phyloP scores from a whole-genome alignment of 2,888 invertebrate genomes.

The Himalopsyche japonica region DNA sequence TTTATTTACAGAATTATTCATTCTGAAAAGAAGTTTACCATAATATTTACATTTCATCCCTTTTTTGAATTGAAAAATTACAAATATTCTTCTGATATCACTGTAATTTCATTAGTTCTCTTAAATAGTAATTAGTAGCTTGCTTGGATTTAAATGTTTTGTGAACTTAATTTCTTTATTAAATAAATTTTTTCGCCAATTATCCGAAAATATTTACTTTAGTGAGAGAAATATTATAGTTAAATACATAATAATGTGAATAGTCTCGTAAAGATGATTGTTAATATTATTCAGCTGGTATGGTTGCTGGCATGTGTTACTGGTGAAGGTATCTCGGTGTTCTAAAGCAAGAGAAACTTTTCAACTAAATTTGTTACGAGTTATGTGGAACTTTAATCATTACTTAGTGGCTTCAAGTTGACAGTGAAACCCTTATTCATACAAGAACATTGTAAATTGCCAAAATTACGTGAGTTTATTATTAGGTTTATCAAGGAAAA shows the following conservation, averaged over 20 bases:
- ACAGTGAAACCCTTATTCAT: conserved; percentile 1
- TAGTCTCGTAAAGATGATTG: background rate
- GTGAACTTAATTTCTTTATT: too few relatives aligned
- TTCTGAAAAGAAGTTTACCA: too few relatives aligned
- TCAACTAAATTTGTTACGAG: conserved; percentile 1
- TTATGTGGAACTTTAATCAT: background rate
- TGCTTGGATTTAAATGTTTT: too few relatives aligned
- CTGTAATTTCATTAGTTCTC: too few relatives aligned
- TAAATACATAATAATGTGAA: background rate
- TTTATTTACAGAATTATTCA: too few relatives aligned
- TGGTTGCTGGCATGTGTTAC: background rate
- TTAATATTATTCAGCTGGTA: background rate
- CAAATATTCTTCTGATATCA: too few relatives aligned
- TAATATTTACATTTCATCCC: too few relatives aligned
- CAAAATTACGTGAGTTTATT: background rate
- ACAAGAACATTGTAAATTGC: conserved; percentile 1
- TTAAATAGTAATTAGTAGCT: too few relatives aligned
- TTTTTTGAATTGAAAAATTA: too few relatives aligned
- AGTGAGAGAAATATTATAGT: background rate
- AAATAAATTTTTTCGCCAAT: too few relatives aligned
- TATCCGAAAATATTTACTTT: too few relatives aligned
- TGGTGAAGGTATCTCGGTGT: background rate
- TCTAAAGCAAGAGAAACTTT: background rate
- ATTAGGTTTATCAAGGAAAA: background rate
- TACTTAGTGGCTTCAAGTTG: background rate